A percentile compares a stretch with the other conserved stretches of the same genome.
phyloP scores from a whole-genome alignment of 2,797 vertebrate species.

The Apogon talboti region DNA sequence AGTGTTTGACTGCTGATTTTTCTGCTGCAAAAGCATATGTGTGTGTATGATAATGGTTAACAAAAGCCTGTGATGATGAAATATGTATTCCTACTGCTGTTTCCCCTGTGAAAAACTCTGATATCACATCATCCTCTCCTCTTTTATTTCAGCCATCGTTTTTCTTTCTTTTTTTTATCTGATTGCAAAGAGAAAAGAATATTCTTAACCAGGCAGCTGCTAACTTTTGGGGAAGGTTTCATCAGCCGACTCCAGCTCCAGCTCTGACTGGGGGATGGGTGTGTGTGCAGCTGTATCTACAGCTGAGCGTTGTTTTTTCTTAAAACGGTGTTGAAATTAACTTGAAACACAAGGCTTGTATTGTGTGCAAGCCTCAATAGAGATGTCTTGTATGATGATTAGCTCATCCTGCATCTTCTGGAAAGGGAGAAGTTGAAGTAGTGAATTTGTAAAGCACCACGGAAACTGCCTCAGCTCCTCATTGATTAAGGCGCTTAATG shows the following conservation, averaged over 20 bases:
- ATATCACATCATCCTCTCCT: slow-evolving; percentile 42
- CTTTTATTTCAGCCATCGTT: slow-evolving; percentile 41
- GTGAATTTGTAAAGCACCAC: slow-evolving; percentile 4
- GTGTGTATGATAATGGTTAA: slow-evolving; percentile 8
- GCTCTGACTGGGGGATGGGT: slow-evolving; percentile 7
- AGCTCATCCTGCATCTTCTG: not conserved
- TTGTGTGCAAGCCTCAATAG: not conserved
- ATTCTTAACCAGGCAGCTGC: slow-evolving; percentile 49
- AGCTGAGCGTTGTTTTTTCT: slow-evolving; percentile 41
- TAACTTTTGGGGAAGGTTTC: slow-evolving; percentile 71
- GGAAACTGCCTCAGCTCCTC: slow-evolving; percentile 27
- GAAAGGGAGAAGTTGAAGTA: not conserved
- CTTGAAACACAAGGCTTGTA: slow-evolving; percentile 4
- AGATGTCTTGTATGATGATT: slow-evolving; percentile 11
- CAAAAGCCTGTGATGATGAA: slow-evolving; percentile 51
- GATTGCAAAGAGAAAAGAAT: slow-evolving; percentile 34
- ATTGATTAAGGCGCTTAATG: slow-evolving; percentile 54
- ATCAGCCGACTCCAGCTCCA: slow-evolving; percentile 58
- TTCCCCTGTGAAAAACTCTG: slow-evolving; percentile 35
- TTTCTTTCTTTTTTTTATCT: slow-evolving; percentile 46
- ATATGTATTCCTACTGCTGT: slow-evolving; percentile 46
- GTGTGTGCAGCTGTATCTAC: slow-evolving; percentile 24
- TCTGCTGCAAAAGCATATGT: not conserved
- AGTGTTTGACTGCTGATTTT: not conserved
- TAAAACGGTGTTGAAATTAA: slow-evolving; percentile 37